Conservation (phyloP, 2,113 vertebrate species). For the Hippocampus mohnikei region DNA sequence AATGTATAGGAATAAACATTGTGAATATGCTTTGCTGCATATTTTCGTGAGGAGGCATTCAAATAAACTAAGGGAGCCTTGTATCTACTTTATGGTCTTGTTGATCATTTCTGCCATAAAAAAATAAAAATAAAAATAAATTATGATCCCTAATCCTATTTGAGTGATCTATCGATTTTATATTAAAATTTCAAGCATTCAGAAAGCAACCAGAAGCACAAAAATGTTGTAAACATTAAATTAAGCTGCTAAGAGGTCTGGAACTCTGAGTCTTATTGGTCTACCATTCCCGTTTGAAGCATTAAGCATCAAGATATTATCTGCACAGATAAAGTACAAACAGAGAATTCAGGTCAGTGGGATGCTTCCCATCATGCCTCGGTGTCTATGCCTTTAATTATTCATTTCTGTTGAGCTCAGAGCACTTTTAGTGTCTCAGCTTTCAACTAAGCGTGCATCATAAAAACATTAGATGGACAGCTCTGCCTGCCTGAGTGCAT, state of each 20-base stretch:
- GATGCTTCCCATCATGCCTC: constrained; percentile 50
- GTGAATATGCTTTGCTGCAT: constrained; percentile 2
- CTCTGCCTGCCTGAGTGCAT: constrained; percentile 1
- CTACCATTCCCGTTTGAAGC: neutral
- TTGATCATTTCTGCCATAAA: constrained; percentile 18
- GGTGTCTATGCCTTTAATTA: constrained; percentile 56
- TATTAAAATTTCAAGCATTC: constrained; percentile 10
- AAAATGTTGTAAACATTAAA: neutral
- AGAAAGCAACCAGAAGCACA: constrained; percentile 5
- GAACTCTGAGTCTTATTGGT: constrained; percentile 3
- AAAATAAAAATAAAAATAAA: neutral
- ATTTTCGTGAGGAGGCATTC: neutral
- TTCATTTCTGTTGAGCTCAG: constrained; percentile 45
- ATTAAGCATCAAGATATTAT: constrained; percentile 11
- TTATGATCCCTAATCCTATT: neutral
- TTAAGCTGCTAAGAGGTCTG: neutral
- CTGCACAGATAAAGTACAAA: constrained; percentile 19
- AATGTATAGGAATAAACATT: neutral
- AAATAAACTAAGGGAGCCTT: neutral
- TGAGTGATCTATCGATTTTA: constrained; percentile 12
- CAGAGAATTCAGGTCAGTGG: constrained; percentile 62
- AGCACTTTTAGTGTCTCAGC: constrained; percentile 15
- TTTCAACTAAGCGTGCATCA: constrained; percentile 30
- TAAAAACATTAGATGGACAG: constrained; percentile 4
- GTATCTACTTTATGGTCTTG: neutral